Evolutionary conservation across 2,888 invertebrate species (phyloP).

Genomic region (Drosophila nigricruria): DNA sequence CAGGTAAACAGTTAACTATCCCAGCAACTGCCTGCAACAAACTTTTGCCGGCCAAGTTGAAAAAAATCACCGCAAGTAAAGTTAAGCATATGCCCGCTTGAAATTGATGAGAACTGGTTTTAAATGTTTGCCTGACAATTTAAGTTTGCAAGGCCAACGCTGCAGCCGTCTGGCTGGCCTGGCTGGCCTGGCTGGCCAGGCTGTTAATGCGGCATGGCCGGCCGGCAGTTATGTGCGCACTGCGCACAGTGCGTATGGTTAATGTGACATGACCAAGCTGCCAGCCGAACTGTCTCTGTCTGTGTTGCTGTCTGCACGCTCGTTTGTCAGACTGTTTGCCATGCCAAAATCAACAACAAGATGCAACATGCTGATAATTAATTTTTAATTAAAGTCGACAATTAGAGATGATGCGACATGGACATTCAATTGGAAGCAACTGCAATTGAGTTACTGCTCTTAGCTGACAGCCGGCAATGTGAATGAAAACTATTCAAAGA

Average conservation of each 20-base stretch:
- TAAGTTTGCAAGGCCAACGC: conserved; percentile 56
- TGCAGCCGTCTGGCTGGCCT: conserved; percentile 19
- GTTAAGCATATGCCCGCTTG: conserved; percentile 78
- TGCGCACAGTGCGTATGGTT: conserved; percentile 75
- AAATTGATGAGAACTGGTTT: conserved; percentile 80
- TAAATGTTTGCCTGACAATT: conserved; percentile 74
- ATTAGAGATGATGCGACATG: conserved; percentile 40
- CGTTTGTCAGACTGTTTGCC: conserved; percentile 47
- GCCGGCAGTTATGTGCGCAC: conserved; percentile 61
- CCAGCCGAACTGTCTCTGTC: conserved; percentile 27
- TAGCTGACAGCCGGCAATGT: not conserved
- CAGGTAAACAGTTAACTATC: conserved; percentile 51
- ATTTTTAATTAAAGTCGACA: conserved; percentile 68
- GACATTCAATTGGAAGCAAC: conserved; percentile 23
- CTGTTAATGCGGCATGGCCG: conserved; percentile 51
- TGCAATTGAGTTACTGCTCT: conserved; percentile 15
- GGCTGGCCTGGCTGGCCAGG: conserved; percentile 21
- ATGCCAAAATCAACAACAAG: conserved; percentile 61
- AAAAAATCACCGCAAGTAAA: conserved; percentile 79
- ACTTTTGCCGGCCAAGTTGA: conserved; percentile 70
- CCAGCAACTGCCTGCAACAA: conserved; percentile 62
- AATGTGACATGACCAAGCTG: conserved; percentile 72
- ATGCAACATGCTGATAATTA: conserved; percentile 71
- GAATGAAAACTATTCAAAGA: conserved; percentile 9
- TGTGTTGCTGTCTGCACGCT: conserved; percentile 29